phyloP scores from a whole-genome alignment of 2,888 invertebrate genomes.

The Parapristionchus giblindavisi region DNA sequence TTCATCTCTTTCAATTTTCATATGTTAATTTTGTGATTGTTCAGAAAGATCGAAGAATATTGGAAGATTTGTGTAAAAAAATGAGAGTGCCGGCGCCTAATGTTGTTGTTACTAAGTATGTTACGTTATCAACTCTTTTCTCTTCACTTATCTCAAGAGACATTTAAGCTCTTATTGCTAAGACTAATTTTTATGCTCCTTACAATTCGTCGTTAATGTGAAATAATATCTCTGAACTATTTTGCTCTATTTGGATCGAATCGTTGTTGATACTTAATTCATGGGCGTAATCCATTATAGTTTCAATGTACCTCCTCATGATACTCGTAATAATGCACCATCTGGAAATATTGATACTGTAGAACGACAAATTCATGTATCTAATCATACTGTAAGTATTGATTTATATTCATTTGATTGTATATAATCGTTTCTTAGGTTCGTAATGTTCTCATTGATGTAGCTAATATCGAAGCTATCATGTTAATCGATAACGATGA shows the following conservation, averaged over 20 bases:
- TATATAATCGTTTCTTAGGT: conserved; percentile 39
- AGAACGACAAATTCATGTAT: conserved; percentile 40
- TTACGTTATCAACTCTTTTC: background rate
- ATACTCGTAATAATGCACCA: conserved; percentile 43
- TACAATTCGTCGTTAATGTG: background rate
- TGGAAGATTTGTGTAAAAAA: conserved; percentile 14
- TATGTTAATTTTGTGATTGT: background rate
- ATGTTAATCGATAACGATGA: conserved; percentile 55
- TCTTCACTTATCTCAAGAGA: no score
- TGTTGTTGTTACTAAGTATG: conserved; percentile 39
- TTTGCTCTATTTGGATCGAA: no score
- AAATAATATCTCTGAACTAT: no score
- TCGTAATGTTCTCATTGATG: conserved; percentile 57
- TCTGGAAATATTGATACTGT: conserved; percentile 39
- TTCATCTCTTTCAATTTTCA: background rate
- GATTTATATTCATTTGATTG: background rate
- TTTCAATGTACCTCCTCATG: conserved; percentile 41
- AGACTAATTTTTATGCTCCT: background rate
- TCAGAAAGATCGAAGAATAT: conserved; percentile 38
- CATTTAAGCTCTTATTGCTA: background rate
- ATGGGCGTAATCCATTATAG: conserved; percentile 34
- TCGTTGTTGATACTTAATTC: no score
- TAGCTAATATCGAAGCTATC: conserved; percentile 47
- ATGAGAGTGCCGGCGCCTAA: conserved; percentile 39
- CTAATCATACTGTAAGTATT: conserved; percentile 25